Percentiles rank a stretch among this genome's conserved stretches.
phyloP scores from a whole-genome alignment of 2,113 vertebrate species.

The Odontophorus gujanensis region DNA sequence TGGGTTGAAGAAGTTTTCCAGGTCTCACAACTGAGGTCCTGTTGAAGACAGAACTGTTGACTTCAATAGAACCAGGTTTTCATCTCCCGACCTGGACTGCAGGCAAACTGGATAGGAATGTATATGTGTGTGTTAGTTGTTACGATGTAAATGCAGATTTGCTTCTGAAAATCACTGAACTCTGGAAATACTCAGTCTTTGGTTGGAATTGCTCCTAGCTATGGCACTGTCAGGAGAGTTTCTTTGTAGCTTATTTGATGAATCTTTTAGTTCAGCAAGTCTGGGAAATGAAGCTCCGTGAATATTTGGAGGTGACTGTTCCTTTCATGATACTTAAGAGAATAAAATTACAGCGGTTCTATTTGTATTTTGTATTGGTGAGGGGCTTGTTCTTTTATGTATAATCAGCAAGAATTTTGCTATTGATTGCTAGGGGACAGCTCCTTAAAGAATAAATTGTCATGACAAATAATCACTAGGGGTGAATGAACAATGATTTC shows the following conservation, averaged over 20 bases:
- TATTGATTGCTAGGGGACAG: neutral
- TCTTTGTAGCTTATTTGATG: neutral
- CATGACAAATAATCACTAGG: neutral
- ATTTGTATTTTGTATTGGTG: neutral
- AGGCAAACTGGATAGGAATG: neutral
- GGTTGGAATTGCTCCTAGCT: neutral
- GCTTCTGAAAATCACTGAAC: neutral
- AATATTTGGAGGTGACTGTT: constrained; percentile 4
- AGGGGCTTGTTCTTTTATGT: neutral
- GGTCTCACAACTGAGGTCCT: neutral
- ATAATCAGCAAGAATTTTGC: neutral
- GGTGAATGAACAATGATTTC: neutral
- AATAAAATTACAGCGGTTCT: neutral
- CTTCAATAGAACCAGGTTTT: neutral
- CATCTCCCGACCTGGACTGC: neutral
- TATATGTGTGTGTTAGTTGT: neutral
- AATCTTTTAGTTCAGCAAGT: neutral
- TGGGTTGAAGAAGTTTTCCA: neutral
- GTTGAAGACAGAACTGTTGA: neutral
- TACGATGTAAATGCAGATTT: neutral
- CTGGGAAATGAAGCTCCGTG: neutral
- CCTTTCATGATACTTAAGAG: neutral
- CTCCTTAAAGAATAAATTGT: neutral
- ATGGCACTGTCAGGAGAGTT: neutral
- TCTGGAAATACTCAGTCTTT: neutral